Percentiles rank a stretch among this genome's conserved stretches.
Conservation (phyloP, 2,113 vertebrate species). For the Lota lota region DNA sequence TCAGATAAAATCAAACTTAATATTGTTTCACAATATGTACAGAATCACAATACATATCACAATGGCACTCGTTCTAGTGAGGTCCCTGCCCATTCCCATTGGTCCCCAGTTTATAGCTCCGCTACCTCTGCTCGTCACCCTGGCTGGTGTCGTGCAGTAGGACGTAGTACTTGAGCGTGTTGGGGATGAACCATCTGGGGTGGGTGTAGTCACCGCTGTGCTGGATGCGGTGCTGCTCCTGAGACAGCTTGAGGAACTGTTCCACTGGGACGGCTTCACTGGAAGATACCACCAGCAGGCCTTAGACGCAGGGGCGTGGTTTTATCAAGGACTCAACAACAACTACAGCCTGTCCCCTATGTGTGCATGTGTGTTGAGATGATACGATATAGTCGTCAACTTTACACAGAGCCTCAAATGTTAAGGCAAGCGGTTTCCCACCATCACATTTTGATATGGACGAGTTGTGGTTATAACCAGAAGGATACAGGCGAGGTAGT, state of each 20-base stretch:
- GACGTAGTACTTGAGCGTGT: conserved; percentile 97
- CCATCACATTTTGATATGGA: no score
- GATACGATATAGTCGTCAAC: no score
- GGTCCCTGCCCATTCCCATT: background rate
- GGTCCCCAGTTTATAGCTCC: background rate
- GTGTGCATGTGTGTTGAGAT: no score
- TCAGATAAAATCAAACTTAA: no score
- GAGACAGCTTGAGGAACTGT: conserved; percentile 92
- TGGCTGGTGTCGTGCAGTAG: conserved; percentile 88
- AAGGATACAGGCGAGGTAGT: conserved; percentile 99
- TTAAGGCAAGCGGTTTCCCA: background rate
- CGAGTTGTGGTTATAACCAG: background rate
- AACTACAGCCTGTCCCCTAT: no score
- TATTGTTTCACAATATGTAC: no score
- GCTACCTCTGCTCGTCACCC: conserved; percentile 89
- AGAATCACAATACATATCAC: no score
- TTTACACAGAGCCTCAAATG: background rate
- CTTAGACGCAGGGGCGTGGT: conserved; percentile 55
- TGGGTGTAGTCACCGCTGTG: conserved; percentile 89
- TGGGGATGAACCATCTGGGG: conserved; percentile 98
- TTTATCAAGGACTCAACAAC: conserved; percentile 44
- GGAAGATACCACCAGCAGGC: conserved; percentile 95
- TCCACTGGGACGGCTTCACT: conserved; percentile 87
- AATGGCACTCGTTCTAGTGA: no score
- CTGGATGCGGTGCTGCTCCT: conserved; percentile 96